These are phyloP conservation scores for Myoxocephalus aenaeus DNA, from an alignment of 2,797 vertebrate genomes.

Conservation along the genomic window DNA sequence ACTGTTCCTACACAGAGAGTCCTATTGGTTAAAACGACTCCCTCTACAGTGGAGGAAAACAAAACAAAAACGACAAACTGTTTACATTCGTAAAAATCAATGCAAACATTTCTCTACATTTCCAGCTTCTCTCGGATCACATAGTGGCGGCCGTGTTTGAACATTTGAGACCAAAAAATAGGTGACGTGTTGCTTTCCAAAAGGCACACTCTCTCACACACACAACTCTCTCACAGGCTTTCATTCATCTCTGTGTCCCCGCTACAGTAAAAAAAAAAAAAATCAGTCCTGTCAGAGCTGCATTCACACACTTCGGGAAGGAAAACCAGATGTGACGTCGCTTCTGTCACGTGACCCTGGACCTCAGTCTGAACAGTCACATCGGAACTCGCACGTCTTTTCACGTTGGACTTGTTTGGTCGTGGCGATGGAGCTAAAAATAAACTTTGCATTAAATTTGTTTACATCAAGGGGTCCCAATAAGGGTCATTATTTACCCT, in stretches of 20 bases:
- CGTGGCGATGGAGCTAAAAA: neutral
- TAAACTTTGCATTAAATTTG: neutral
- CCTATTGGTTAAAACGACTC: conserved; percentile 23
- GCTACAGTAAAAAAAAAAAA: neutral
- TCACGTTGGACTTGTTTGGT: no score
- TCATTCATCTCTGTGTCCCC: neutral
- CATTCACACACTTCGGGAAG: conserved; percentile 8
- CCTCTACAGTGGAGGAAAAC: conserved; percentile 19
- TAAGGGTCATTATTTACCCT: no score
- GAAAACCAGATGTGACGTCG: no score
- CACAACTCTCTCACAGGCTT: conserved; percentile 8
- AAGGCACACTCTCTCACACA: conserved; percentile 28
- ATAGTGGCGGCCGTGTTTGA: neutral
- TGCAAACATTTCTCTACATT: conserved; percentile 11
- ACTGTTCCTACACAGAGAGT: conserved; percentile 19
- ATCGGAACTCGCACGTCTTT: neutral
- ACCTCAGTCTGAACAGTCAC: conserved; percentile 28
- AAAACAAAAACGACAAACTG: neutral
- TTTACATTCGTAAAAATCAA: conserved; percentile 1
- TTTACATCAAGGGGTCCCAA: neutral
- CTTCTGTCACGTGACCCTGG: neutral
- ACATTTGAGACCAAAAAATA: conserved; percentile 10
- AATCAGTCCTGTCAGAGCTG: neutral
- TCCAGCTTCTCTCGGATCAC: conserved; percentile 12
- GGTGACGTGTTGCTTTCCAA: conserved; percentile 11